Percentiles rank a stretch among this genome's conserved stretches.
Conservation (phyloP, 2,113 vertebrate species). For the Plotosus lineatus region DNA sequence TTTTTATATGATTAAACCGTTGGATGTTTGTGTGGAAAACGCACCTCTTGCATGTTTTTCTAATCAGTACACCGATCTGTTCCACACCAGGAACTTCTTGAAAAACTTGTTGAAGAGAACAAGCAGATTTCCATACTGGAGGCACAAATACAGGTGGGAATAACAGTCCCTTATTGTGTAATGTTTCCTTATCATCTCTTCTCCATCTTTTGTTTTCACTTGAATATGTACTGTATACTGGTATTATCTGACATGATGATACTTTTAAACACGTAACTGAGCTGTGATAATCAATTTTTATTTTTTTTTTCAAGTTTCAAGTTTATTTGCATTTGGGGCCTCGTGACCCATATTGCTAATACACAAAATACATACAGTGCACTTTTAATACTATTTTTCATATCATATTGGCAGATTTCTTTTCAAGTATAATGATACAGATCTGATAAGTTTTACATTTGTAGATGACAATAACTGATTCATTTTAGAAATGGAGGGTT, state of each 20-base stretch:
- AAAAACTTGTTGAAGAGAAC: slow-evolving; percentile 88
- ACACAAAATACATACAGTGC: no score
- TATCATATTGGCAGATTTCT: no score
- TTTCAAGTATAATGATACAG: no score
- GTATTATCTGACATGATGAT: not conserved
- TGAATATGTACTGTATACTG: not conserved
- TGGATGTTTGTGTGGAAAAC: slow-evolving; percentile 14
- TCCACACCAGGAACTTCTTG: slow-evolving; percentile 70
- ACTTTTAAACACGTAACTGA: not conserved
- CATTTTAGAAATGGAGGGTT: no score
- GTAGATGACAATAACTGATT: no score
- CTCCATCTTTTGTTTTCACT: not conserved
- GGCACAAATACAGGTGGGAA: slow-evolving; percentile 80
- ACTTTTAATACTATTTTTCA: no score
- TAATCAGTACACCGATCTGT: slow-evolving; percentile 27
- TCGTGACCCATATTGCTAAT: no score
- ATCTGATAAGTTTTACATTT: no score
- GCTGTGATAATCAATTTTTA: not conserved
- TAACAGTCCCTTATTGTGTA: not conserved
- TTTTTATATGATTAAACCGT: not conserved
- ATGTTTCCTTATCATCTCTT: not conserved
- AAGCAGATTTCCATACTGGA: slow-evolving; percentile 85
- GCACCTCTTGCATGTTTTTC: not conserved
- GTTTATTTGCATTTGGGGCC: no score
- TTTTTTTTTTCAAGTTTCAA: no score